These are phyloP conservation scores for Dryas iulia DNA, from an alignment of 1,140 invertebrate species.

Conservation along the genomic window DNA sequence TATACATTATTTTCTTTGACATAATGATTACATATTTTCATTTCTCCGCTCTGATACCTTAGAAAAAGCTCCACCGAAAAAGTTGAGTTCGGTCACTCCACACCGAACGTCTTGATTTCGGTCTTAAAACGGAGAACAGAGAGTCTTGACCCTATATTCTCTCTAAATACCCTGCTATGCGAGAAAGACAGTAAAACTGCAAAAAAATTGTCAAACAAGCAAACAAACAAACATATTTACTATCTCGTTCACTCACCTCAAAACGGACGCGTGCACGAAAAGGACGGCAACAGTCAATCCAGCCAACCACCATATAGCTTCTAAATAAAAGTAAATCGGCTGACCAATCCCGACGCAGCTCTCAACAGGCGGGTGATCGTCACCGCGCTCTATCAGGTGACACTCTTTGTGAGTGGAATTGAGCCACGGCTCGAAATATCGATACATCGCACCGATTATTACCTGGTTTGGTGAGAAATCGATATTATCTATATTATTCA, in stretches of 20 bases:
- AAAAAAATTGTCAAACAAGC: background rate
- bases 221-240: background rate
- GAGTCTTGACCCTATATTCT: too few species aligned
- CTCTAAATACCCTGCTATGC: too few species aligned
- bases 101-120: too few species aligned
- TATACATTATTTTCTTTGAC: too few species aligned
- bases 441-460: constrained; percentile 53
- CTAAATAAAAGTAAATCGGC: constrained; percentile 88
- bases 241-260: constrained; percentile 44
- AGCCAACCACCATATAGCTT: constrained; percentile 85
- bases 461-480: constrained; percentile 42
- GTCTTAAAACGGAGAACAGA: too few species aligned
- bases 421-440: constrained; percentile 55
- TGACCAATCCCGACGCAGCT: constrained; percentile 91
- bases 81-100: too few species aligned
- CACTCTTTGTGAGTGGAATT: constrained; percentile 50
- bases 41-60: too few species aligned
- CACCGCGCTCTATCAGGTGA: constrained; percentile 49
- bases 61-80: too few species aligned
- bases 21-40: too few species aligned
- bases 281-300: constrained; percentile 83
- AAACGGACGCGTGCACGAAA: constrained; percentile 72
- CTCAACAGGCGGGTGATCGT: constrained; percentile 71
- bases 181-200: background rate
- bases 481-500: too few species aligned